Base-by-base conservation (phyloP, 2,888 invertebrate genomes). In the Malacosoma neustria region DNA sequence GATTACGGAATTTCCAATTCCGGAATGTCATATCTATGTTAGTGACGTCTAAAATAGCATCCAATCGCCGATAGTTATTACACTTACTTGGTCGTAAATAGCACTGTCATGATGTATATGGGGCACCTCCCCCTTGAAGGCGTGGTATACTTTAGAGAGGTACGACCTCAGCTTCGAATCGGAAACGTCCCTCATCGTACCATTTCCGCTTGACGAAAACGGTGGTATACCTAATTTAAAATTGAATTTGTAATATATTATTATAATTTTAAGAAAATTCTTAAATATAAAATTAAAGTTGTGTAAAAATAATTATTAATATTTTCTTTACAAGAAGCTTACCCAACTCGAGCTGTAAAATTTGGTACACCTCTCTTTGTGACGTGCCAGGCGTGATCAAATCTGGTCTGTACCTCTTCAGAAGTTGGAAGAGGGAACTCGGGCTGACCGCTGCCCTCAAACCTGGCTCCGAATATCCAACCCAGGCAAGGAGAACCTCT, bases 61-160 rank as follows among this genome's bases (percentile, higher is more conserved):
- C n/a, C n/a, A n/a, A n/a, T n/a, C n/a, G n/a, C n/a, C n/a, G n/a
- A n/a, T n/a, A n/a, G n/a, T n/a, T n/a, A n/a, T n/a, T n/a, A n/a
- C n/a, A 3, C 22, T 9, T 46, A 81, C 82, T 73, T 80, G 73
- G 35, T 75, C 66, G 39, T 76, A 80, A 11, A 69, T 73, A 39
- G 77, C 72, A 1, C 63, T 61, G 14, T 71, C 54, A 43, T 77
- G 80, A 13, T 73, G 62, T 4, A 82, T 53, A 39, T 84, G 81
- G 0, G 97, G 96, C 56, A 96, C 94, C 76, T 97, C 96, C 33
- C 96, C 95, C 55, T 95, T 92, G 86, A 98, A 97, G 37, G 92
- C 91, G 68, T 94, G 92, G 76, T 97, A 97, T 45, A 98, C 92
- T 71, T 96, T 93, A 34, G 93, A 91, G 43, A 98, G 85, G 69